Evolutionary conservation across 2,113 vertebrate genomes (phyloP).

Genomic region (Salvator merianae): DNA sequence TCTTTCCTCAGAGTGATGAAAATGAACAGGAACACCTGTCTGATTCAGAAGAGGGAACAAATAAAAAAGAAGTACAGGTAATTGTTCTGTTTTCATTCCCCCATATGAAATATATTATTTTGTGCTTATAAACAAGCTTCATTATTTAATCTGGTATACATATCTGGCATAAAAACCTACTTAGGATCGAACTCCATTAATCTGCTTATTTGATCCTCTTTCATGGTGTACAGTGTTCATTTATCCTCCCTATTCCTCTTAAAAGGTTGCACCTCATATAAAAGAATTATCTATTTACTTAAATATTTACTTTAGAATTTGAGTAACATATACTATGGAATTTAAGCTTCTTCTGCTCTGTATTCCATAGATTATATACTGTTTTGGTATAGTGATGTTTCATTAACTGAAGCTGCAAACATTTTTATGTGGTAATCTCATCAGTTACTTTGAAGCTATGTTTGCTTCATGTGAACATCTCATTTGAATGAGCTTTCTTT

Average conservation of each 20-base stretch:
- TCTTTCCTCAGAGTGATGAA: conserved; percentile 88
- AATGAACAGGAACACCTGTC: conserved; percentile 93
- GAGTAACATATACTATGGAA: neutral
- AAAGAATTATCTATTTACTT: neutral
- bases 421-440: neutral
- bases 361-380: neutral
- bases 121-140: neutral
- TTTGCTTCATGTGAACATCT: neutral
- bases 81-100: conserved; percentile 24
- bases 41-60: conserved; percentile 91
- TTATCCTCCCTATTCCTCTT: neutral
- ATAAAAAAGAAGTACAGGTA: conserved; percentile 91
- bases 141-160: neutral
- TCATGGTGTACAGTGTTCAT: neutral
- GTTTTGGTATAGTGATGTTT: neutral
- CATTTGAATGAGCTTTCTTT: neutral
- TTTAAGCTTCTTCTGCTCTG: neutral
- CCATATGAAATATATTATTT: neutral
- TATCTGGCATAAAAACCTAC: neutral
- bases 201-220: neutral
- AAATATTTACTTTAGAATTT: neutral
- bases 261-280: neutral
- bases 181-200: neutral
- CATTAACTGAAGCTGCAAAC: neutral
- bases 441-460: too few relatives aligned